Percentiles rank a stretch among this genome's conserved stretches.
Evolutionary conservation across 92 coral and sea anemone genomes (phyloP).

Genomic region (Scolanthus callimorphus): DNA sequence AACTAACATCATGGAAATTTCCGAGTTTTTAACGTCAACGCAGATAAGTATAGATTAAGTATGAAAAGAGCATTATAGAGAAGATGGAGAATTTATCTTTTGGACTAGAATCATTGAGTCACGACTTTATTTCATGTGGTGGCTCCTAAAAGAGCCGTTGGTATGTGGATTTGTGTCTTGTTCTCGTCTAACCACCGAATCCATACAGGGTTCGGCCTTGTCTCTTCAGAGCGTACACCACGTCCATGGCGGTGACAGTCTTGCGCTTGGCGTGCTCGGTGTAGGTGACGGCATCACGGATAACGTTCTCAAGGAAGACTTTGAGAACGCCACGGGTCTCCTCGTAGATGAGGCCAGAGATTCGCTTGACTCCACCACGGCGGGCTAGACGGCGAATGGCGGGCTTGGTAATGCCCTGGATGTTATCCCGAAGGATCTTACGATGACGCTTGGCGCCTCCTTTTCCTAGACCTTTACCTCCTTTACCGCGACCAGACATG

Average conservation of each 20-base stretch:
- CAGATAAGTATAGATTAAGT: too few species aligned
- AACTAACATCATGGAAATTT: too few species aligned
- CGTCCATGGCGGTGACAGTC: constrained; percentile 90
- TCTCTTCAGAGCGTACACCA: constrained; percentile 87
- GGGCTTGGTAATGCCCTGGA: constrained; percentile 79
- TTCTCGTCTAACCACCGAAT: too few species aligned
- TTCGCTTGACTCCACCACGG: constrained; percentile 91
- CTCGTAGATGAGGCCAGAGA: constrained; percentile 90
- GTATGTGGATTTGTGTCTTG: too few species aligned
- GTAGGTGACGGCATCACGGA: constrained; percentile 98
- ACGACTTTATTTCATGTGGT: too few species aligned
- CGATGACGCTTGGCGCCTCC: constrained; percentile 99
- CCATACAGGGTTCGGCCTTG: constrained; percentile 91
- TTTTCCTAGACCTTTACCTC: constrained; percentile 96
- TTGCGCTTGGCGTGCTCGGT: constrained; percentile 91
- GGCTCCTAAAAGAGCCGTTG: too few species aligned
- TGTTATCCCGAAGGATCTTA: constrained; percentile 62
- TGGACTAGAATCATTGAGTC: too few species aligned
- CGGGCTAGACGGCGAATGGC: constrained; percentile 90
- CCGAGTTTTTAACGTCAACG: too few species aligned
- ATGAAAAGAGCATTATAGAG: too few species aligned
- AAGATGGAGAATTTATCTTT: too few species aligned
- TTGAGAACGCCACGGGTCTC: constrained; percentile 97
- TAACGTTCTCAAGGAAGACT: constrained; percentile 94
- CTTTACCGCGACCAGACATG: constrained; percentile 43